Base-by-base conservation (phyloP, 2,113 vertebrate species). In the Emberiza fucata region DNA sequence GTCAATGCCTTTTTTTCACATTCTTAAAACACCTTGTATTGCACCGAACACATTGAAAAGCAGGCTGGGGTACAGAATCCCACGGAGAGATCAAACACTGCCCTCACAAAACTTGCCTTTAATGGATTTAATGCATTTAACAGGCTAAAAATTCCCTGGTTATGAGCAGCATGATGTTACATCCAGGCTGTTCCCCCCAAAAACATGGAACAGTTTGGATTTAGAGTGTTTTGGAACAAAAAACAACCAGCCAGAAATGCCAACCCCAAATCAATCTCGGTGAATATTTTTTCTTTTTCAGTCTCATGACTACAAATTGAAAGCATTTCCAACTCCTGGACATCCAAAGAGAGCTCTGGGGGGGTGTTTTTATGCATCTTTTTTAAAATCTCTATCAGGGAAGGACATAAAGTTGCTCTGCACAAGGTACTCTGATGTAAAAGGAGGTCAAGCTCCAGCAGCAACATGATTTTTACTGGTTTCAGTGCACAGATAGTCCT, bases 361-460 rank as follows among this genome's bases (percentile, higher is more conserved):
- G 42, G 22, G 37, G 31, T n/a, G 39, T 14, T 40, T 25, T 65
- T 16, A 40, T 6, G 3, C 14, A 44, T 17, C 7, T 48, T 17
- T 19, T 56, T n/a, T 3, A 0, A 37, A 85, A 69, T 5, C 7
- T 24, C n/a, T n/a, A 0, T 19, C 22, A 24, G 4, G 7, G 6
- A 61, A 64, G 17, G 25, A 45, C 19, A 23, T n/a, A 28, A 66
- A 37, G 29, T 27, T 82, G n/a, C 29, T 19, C 33, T 54, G 39
- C 35, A 82, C 16, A 56, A 79, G 14, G 20, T 23, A 53, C 8
- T 12, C n/a, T 35, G 35, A 65, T 28, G 22, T 69, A 51, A 72
- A 44, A 86, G 48, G 63, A 88, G 71, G 37, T 47, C 54, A 76
- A 88, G 37, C 44, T 37, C 37, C 45, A 72, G 44, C n/a, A 90